These are phyloP conservation scores for Delphinus delphis DNA, from an alignment of 2,113 vertebrate species.

Conservation along the genomic window DNA sequence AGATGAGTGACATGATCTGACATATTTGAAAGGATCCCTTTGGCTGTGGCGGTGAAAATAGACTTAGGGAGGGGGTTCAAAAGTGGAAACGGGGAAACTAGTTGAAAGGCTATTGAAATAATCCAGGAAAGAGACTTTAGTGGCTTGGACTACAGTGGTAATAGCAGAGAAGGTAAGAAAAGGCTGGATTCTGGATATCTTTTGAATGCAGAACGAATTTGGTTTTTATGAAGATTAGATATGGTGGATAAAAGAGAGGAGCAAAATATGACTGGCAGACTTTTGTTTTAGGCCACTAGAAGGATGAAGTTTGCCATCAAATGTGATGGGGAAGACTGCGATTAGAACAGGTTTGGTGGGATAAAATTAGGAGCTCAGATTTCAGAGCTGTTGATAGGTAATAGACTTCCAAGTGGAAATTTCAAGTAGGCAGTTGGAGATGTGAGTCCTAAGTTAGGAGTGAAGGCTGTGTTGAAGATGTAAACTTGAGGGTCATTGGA, in stretches of 20 bases:
- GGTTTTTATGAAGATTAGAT: neutral
- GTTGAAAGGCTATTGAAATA: neutral
- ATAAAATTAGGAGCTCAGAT: constrained; percentile 19
- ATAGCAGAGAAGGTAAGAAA: neutral
- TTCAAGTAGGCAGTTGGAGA: neutral
- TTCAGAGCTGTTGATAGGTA: neutral
- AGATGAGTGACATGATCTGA: neutral
- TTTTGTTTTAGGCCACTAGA: neutral
- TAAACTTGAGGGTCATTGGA: neutral
- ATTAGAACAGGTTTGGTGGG: neutral
- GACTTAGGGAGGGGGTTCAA: neutral
- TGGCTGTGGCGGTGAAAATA: neutral
- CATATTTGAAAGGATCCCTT: neutral
- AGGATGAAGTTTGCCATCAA: neutral
- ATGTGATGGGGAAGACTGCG: neutral
- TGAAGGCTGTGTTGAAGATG: neutral
- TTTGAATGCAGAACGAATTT: neutral
- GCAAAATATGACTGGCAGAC: neutral
- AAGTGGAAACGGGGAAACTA: neutral
- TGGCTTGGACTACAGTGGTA: neutral
- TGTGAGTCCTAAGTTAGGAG: neutral
- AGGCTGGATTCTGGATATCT: neutral
- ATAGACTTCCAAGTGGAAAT: neutral
- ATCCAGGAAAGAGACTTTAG: neutral
- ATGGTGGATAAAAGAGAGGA: neutral